Base-by-base conservation (phyloP, 2,888 invertebrate species). In the Eueremaeus valkanovi region DNA sequence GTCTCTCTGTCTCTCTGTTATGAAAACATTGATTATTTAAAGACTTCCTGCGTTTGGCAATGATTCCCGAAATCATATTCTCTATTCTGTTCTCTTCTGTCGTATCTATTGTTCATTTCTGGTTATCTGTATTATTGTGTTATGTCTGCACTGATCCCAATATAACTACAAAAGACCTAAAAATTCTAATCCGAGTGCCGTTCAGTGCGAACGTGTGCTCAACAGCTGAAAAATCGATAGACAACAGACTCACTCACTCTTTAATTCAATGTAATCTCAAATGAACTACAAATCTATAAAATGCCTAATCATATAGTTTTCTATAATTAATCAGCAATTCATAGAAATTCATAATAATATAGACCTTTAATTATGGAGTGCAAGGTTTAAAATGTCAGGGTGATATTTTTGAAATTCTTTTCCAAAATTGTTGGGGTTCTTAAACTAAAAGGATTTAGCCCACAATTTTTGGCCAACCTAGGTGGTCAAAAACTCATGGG, bases 1-100 rank as follows among this genome's bases (percentile, higher is more conserved):
- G n/a, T n/a, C n/a, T n/a, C n/a, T n/a, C n/a, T n/a, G n/a, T n/a
- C n/a, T n/a, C n/a, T n/a, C 51, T 51, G n/a, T 18, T 55, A 55
- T 55, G 13, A 55, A 55, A 55, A 55, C 66, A 66, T 66, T 66
- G n/a, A 40, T 66, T 40, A 66, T 66, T 66, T 18, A 36, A 66
- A 51, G 16, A 66, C 66, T 66, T 31, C 66, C 31, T 40, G 36
- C 13, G 40, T 66, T 55, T 55, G 29, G 55, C 24, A 55, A 9
- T 55, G n/a, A 51, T 51, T n/a, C 18, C n/a, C 24, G 24, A 9
- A n/a, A n/a, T n/a, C n/a, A n/a, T n/a, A n/a, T n/a, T n/a, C n/a
- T n/a, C n/a, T n/a, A n/a, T n/a, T n/a, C n/a, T n/a, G n/a, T n/a
- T n/a, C n/a, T n/a, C n/a, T n/a, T 27, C 24, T 24, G 24, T 55